phyloP scores from a whole-genome alignment of 2,797 vertebrate species.

The Hybognathus amarus region DNA sequence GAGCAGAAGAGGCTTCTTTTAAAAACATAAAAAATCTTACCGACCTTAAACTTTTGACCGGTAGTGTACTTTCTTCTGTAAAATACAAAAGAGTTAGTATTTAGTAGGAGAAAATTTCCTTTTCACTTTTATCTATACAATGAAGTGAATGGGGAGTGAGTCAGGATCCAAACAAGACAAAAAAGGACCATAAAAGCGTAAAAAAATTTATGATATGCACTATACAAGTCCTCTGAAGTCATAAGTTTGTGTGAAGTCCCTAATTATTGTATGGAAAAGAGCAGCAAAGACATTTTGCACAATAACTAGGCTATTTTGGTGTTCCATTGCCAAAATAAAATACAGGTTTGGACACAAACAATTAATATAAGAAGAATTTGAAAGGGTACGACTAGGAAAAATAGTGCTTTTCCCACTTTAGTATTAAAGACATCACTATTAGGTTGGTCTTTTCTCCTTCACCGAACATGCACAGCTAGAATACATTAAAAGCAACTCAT shows the following conservation, averaged over 20 bases:
- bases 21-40: no score
- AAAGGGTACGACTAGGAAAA: neutral
- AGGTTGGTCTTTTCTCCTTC: conserved; percentile 20
- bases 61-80: neutral
- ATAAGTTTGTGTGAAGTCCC: neutral
- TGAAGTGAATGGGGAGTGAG: neutral
- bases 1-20: no score
- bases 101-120: neutral
- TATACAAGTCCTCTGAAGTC: neutral
- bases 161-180: neutral
- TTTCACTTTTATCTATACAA: neutral
- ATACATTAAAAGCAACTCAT: conserved; percentile 22
- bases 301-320: neutral
- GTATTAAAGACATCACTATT: conserved; percentile 3
- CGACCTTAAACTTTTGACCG: no score
- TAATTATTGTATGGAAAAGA: neutral
- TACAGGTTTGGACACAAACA: neutral
- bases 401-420: neutral
- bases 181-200: neutral
- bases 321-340: neutral
- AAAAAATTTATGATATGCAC: neutral
- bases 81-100: neutral
- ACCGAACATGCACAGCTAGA: conserved; percentile 2
- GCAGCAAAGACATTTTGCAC: neutral
- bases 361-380: neutral